Conservation (phyloP, 2,888 invertebrate genomes). For the Trachelus troglodyta region DNA sequence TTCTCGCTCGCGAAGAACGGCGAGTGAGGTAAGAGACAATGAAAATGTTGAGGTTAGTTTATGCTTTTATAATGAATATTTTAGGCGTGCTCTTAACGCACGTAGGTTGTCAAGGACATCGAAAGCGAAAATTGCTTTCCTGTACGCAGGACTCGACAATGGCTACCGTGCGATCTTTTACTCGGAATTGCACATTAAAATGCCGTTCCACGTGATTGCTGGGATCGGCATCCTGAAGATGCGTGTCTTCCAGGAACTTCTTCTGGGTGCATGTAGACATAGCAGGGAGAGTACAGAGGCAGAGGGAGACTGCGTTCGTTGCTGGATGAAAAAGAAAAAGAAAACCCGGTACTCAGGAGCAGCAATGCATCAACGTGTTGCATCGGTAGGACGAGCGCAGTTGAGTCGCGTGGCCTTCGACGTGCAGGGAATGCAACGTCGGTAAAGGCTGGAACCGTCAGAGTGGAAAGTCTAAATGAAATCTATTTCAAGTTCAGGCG, state of each 20-base stretch:
- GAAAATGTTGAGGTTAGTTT: neutral
- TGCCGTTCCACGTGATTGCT: constrained; percentile 1
- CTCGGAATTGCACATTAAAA: constrained; percentile 1
- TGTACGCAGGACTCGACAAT: neutral
- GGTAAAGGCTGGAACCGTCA: too few species aligned
- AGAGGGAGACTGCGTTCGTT: constrained; percentile 1
- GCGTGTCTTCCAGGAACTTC: constrained; percentile 30
- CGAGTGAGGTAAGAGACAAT: neutral
- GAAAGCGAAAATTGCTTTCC: neutral
- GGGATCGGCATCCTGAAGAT: constrained; percentile 23
- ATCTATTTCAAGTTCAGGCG: too few species aligned
- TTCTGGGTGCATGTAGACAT: constrained; percentile 5
- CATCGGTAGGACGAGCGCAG: constrained; percentile 1
- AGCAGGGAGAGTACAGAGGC: constrained; percentile 11
- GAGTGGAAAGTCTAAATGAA: too few species aligned
- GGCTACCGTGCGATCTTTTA: neutral
- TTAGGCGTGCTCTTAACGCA: neutral
- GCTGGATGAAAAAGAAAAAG: constrained; percentile 14
- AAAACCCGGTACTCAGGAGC: neutral
- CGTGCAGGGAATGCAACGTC: constrained; percentile 45
- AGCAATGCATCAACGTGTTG: constrained; percentile 18
- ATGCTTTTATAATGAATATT: neutral
- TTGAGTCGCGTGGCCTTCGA: constrained; percentile 56
- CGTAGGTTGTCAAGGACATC: neutral
- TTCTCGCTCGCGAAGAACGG: neutral